phyloP scores from a whole-genome alignment of 2,888 invertebrate species.

The Epinotia brunnichana region DNA sequence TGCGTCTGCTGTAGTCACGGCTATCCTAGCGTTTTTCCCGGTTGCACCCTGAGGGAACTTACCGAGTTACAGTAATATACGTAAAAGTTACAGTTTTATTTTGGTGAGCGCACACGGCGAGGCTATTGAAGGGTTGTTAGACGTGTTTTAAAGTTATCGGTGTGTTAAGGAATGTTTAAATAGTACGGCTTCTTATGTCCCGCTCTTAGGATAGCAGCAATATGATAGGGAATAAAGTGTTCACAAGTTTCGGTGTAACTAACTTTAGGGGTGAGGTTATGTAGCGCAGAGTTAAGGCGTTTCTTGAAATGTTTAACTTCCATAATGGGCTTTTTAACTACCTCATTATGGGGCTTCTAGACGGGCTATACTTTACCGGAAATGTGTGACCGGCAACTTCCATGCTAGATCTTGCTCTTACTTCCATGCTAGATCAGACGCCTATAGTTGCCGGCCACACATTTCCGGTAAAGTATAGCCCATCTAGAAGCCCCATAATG shows the following conservation, averaged over 20 bases:
- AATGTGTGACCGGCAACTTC: too few relatives aligned
- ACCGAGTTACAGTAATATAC: too few relatives aligned
- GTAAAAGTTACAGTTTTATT: not conserved
- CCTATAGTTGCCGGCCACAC: too few relatives aligned
- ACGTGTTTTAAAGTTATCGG: slow-evolving; percentile 57
- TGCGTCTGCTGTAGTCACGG: too few relatives aligned
- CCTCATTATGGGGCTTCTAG: too few relatives aligned
- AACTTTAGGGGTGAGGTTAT: slow-evolving; percentile 38
- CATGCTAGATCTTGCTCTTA: too few relatives aligned
- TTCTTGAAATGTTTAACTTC: slow-evolving; percentile 25
- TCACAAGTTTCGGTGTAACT: slow-evolving; percentile 55
- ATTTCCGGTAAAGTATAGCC: too few relatives aligned
- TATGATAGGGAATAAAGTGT: slow-evolving; percentile 67
- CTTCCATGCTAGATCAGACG: too few relatives aligned
- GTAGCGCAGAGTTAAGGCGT: slow-evolving; percentile 29
- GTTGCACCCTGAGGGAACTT: too few relatives aligned
- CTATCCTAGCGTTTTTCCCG: too few relatives aligned
- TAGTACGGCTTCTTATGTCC: slow-evolving; percentile 61
- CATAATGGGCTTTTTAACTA: not conserved
- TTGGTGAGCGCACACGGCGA: not conserved
- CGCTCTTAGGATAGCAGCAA: slow-evolving; percentile 70
- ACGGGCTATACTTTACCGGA: too few relatives aligned
- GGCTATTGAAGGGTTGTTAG: slow-evolving; percentile 12
- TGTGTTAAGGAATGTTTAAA: slow-evolving; percentile 60
- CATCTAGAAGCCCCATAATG: too few relatives aligned